Evolutionary conservation across 2,888 invertebrate genomes (phyloP).

Genomic region (Resseliella maxima): DNA sequence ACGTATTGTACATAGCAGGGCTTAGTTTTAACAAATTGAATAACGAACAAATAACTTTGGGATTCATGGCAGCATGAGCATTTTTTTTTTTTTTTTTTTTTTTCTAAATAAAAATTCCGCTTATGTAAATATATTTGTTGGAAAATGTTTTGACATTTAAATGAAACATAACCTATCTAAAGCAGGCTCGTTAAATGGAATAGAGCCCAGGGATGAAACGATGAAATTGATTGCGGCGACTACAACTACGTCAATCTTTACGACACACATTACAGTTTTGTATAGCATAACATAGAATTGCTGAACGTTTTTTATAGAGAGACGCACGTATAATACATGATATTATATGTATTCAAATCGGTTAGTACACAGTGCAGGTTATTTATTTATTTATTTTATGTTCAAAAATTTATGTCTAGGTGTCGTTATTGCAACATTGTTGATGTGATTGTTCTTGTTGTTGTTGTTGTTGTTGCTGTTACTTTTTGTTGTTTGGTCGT

Average conservation of each 20-base stretch:
- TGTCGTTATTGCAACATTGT: constrained; percentile 2
- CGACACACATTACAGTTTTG: background rate
- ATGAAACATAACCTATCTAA: background rate
- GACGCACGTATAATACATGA: background rate
- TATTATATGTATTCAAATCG: constrained; percentile 3
- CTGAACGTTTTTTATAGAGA: background rate
- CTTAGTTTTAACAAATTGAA: background rate
- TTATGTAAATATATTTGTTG: background rate
- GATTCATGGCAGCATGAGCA: background rate
- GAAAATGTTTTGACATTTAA: background rate
- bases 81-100: no score
- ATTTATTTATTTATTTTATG: constrained; percentile 48
- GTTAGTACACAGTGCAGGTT: constrained; percentile 6
- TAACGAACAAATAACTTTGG: background rate
- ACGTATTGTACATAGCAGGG: constrained; percentile 12
- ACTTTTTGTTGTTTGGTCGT: background rate
- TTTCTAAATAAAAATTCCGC: background rate
- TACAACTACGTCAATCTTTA: constrained; percentile 41
- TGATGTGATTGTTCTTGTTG: background rate
- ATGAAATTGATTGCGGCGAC: constrained; percentile 24
- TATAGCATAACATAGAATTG: background rate
- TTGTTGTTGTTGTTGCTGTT: background rate
- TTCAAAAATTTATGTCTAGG: constrained; percentile 51
- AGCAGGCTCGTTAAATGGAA: background rate
- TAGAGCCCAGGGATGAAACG: constrained; percentile 17